Evolutionary conservation across 2,113 vertebrate species (phyloP).

Genomic region (Elachura formosa): DNA sequence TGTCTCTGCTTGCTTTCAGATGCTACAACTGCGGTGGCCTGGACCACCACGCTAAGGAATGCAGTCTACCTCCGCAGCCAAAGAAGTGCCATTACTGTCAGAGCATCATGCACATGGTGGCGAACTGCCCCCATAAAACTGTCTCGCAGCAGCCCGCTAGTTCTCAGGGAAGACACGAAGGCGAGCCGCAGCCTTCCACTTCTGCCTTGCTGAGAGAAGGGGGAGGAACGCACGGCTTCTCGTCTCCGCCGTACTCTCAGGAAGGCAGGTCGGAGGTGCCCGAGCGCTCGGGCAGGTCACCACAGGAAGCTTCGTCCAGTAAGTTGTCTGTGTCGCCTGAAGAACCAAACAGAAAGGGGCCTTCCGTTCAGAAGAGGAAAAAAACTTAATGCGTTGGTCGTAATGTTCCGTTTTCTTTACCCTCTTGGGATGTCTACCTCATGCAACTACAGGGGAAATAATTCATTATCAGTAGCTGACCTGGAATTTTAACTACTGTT

Average conservation of each 20-base stretch:
- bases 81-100: constrained; percentile 89
- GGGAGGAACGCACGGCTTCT: constrained; percentile 60
- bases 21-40: constrained; percentile 86
- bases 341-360: constrained; percentile 84
- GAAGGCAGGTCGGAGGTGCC: constrained; percentile 70
- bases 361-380: constrained; percentile 89
- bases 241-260: constrained; percentile 63
- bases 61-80: constrained; percentile 85
- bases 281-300: constrained; percentile 77
- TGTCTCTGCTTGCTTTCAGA: constrained; percentile 59
- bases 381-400: constrained; percentile 77
- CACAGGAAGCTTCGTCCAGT: constrained; percentile 77
- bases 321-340: constrained; percentile 83
- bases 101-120: constrained; percentile 85
- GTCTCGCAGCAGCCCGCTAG: constrained; percentile 60
- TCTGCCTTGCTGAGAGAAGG: constrained; percentile 74
- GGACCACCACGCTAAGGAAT: constrained; percentile 84
- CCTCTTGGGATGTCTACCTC: constrained; percentile 80
- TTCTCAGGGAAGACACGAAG: constrained; percentile 88
- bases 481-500: constrained; percentile 79
- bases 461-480: constrained; percentile 71
- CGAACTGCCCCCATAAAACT: constrained; percentile 80
- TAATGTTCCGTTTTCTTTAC: constrained; percentile 44
- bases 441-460: constrained; percentile 77
- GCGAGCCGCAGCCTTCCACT: constrained; percentile 79